These are phyloP conservation scores for Drosophila kanekoi DNA, from an alignment of 2,888 invertebrate genomes.

Conservation along the genomic window DNA sequence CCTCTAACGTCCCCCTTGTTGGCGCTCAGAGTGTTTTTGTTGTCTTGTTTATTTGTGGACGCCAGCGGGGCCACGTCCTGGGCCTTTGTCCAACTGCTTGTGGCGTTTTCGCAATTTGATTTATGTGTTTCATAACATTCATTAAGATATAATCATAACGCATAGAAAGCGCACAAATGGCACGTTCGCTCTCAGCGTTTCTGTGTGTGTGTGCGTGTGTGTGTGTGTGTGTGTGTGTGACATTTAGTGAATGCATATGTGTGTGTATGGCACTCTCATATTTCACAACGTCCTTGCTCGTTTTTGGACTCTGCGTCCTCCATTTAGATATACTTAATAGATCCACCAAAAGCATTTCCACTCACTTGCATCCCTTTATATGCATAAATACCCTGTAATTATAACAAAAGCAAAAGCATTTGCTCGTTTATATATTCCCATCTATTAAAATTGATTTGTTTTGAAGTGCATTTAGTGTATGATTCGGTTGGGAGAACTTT, in stretches of 20 bases:
- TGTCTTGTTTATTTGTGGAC: slow-evolving; percentile 52
- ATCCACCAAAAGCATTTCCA: slow-evolving; percentile 15
- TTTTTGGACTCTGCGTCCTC: slow-evolving; percentile 27
- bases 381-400: neutral
- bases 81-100: slow-evolving; percentile 67
- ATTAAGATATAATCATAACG: slow-evolving; percentile 80
- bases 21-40: slow-evolving; percentile 11
- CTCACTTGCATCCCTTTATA: slow-evolving; percentile 1
- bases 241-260: slow-evolving; percentile 4
- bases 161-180: slow-evolving; percentile 67
- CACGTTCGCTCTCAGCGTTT: slow-evolving; percentile 30
- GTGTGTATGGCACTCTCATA: slow-evolving; percentile 30
- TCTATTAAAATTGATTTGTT: no score
- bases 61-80: slow-evolving; percentile 25
- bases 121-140: slow-evolving; percentile 80
- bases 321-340: slow-evolving; percentile 42
- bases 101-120: slow-evolving; percentile 78
- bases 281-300: slow-evolving; percentile 49
- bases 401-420: neutral
- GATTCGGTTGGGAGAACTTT: no score
- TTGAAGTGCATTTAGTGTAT: no score
- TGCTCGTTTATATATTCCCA: no score
- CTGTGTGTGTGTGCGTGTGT: neutral
- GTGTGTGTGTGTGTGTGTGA: slow-evolving; percentile 3
- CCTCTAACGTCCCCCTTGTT: slow-evolving; percentile 5